Evolutionary conservation across 2,888 invertebrate genomes (phyloP), one percentile per base, ranked within the genome.

Genomic region (Carpatolechia fugitivella): DNA sequence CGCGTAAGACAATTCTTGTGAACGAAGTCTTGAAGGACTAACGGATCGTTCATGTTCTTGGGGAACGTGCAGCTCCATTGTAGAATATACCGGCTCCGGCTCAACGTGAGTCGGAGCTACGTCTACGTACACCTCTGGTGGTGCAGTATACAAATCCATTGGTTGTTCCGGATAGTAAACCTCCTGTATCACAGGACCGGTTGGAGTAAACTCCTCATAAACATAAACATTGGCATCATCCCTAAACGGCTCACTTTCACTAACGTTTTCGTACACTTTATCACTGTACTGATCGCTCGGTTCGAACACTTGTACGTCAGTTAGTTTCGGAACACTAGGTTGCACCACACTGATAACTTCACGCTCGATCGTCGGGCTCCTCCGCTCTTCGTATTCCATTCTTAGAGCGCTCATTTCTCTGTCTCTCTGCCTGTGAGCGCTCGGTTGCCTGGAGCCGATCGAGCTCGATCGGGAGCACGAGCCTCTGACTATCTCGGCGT

Each of bases 401-500:
- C 66, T 69, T 60, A 65, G 74, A 62, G 56, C 62, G 56, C 61
- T 58, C 51, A 41, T 41, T 11, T 50, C 52, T 50, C 50, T 50
- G 44, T 29, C n/a, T 16, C 14, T 16, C 48, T 55, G 59, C 61
- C 72, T 66, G 20, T 69, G 73, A 24, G 71, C 67, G 57, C 76
- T 72, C 54, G 70, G 67, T 31, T 70, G 68, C 55, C 78, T 66
- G 44, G 78, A 77, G 56, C 73, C 71, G 11, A 74, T 70, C 48
- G 88, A 80, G 71, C 81, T 79, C 58, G 87, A 82, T 60, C 88
- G 72, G 44, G 83, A 84, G 72, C 75, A 72, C 61, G 72, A 70
- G 87, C 96, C 95, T 65, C 93, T 92, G 58, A 96, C 91, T 61
- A 96, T 94, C 82, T 95, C 95, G 48, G 96, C 95, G 78, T 96